phyloP scores from a whole-genome alignment of 2,797 vertebrate genomes.

The Oreonectes daqikongensis region DNA sequence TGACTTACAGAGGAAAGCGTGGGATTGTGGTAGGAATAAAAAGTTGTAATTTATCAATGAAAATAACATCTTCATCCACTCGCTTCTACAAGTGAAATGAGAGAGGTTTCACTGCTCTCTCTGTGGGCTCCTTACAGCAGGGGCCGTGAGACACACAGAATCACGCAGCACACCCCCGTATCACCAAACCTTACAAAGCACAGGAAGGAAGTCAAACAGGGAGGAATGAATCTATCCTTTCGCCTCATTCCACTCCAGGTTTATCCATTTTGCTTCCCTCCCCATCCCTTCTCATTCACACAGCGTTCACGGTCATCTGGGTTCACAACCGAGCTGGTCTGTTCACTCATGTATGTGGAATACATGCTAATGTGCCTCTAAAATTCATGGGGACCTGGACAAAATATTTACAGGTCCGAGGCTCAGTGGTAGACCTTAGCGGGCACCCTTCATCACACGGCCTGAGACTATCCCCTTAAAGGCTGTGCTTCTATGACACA shows the following conservation, averaged over 20 bases:
- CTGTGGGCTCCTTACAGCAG: neutral
- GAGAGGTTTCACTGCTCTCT: neutral
- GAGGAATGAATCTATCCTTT: neutral
- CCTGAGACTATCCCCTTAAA: neutral
- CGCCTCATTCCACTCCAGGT: neutral
- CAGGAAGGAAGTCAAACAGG: neutral
- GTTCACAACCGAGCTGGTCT: slow-evolving; percentile 11
- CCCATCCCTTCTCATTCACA: neutral
- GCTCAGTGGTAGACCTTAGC: neutral
- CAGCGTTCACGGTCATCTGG: neutral
- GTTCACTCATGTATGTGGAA: slow-evolving; percentile 5
- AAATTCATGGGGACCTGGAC: neutral
- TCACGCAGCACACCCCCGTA: neutral
- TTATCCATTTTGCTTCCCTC: neutral
- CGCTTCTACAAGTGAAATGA: slow-evolving; percentile 4
- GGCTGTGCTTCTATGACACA: neutral
- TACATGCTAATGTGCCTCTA: slow-evolving; percentile 3
- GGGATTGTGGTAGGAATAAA: slow-evolving; percentile 10
- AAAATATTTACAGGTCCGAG: neutral
- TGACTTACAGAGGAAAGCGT: slow-evolving; percentile 27
- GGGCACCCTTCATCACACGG: neutral
- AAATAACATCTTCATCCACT: slow-evolving; percentile 18
- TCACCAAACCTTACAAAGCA: neutral
- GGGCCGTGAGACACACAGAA: neutral
- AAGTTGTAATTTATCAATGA: neutral